phyloP scores from a whole-genome alignment of 2,888 invertebrate genomes.

The Caenorhabditis sp. region DNA sequence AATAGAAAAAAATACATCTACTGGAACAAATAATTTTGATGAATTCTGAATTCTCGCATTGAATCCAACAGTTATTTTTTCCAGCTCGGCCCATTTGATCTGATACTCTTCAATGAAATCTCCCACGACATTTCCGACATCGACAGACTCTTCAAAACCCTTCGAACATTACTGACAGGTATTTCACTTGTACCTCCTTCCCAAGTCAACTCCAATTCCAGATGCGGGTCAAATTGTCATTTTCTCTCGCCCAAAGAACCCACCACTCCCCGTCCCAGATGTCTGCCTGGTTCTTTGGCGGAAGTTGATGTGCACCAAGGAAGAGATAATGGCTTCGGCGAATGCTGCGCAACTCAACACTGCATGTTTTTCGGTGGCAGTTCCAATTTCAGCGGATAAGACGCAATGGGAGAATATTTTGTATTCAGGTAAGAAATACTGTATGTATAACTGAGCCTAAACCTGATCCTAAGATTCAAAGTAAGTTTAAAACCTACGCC shows the following conservation, averaged over 20 bases:
- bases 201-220: conserved; percentile 8
- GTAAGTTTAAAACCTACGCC: background rate
- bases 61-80: background rate
- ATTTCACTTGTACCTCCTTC: too few species aligned
- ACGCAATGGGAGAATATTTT: conserved; percentile 56
- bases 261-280: conserved; percentile 56
- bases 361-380: conserved; percentile 56
- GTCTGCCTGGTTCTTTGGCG: conserved; percentile 54
- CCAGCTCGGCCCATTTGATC: conserved; percentile 44
- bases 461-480: too few species aligned
- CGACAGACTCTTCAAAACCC: conserved; percentile 45
- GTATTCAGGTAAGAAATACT: conserved; percentile 49
- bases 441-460: too few species aligned
- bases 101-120: conserved; percentile 55
- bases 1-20: too few species aligned
- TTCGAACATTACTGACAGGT: conserved; percentile 44
- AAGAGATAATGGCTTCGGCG: conserved; percentile 52
- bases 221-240: conserved; percentile 50
- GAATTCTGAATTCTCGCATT: too few species aligned
- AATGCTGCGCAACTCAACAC: conserved; percentile 51
- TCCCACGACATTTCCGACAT: conserved; percentile 52
- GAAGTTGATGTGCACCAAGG: conserved; percentile 48
- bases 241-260: conserved; percentile 57
- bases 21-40: too few species aligned
- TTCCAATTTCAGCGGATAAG: conserved; percentile 53